Percentiles rank a stretch among this genome's conserved stretches.
Evolutionary conservation across 2,113 vertebrate species (phyloP).

Genomic region (Orcinus orca): DNA sequence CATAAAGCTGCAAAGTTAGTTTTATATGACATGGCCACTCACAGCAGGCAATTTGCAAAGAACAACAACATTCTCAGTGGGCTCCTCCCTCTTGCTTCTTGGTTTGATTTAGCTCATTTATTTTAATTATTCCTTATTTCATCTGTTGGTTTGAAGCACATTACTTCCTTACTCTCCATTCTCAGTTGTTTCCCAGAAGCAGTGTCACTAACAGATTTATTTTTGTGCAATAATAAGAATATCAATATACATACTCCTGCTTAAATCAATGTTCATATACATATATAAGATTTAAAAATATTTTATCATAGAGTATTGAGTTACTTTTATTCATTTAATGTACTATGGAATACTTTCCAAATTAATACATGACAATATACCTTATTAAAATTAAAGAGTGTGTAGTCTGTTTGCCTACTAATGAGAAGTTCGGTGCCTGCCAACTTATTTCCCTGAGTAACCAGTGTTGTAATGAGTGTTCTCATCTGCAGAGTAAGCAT

Average conservation of each 20-base stretch:
- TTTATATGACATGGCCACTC: neutral
- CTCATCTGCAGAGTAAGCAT: neutral
- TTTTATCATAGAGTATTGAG: neutral
- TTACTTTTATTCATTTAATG: neutral
- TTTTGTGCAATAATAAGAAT: neutral
- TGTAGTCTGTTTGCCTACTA: neutral
- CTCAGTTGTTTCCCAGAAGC: neutral
- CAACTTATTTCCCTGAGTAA: neutral
- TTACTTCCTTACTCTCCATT: neutral
- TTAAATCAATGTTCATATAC: neutral
- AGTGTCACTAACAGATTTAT: neutral
- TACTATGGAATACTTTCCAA: neutral
- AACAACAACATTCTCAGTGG: neutral
- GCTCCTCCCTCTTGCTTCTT: neutral
- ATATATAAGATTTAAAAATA: neutral
- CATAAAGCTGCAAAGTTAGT: neutral
- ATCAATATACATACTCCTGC: neutral
- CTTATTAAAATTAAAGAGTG: neutral
- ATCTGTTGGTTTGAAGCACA: neutral
- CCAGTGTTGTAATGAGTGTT: neutral
- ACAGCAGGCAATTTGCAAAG: neutral
- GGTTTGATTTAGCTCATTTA: neutral
- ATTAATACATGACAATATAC: neutral
- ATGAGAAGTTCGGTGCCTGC: neutral
- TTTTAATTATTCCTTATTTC: slow-evolving; percentile 4